Conservation (phyloP, 2,797 vertebrate species). For the Gymnocypris eckloni region DNA sequence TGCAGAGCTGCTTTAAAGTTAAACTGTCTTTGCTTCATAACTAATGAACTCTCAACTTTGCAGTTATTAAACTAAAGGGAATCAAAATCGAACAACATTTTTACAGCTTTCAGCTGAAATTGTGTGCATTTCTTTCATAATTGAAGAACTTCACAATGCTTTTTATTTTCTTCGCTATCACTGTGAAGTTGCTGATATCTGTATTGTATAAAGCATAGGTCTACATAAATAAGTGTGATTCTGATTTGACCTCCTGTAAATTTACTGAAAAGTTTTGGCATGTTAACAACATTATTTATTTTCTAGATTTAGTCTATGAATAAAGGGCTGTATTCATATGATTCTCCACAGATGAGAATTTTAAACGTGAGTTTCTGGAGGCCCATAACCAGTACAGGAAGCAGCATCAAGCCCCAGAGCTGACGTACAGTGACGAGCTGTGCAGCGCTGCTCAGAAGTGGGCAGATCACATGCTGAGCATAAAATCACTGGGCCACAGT, state of each 20-base stretch:
- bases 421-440: constrained; percentile 55
- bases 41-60: too few relatives aligned
- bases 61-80: too few relatives aligned
- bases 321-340: background rate
- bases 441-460: constrained; percentile 56
- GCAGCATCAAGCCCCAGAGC: constrained; percentile 47
- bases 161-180: too few relatives aligned
- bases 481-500: constrained; percentile 50
- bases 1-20: too few relatives aligned
- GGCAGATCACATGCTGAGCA: constrained; percentile 59
- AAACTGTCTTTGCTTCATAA: too few relatives aligned
- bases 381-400: constrained; percentile 61
- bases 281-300: background rate
- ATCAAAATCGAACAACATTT: too few relatives aligned
- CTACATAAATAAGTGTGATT: background rate
- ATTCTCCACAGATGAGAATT: constrained; percentile 48
- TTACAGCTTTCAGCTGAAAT: too few relatives aligned
- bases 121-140: too few relatives aligned
- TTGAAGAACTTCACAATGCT: too few relatives aligned
- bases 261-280: background rate
- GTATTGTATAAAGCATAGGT: too few relatives aligned
- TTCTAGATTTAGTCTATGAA: too few relatives aligned
- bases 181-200: too few relatives aligned
- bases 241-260: background rate
- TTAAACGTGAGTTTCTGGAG: constrained; percentile 52